These are phyloP conservation scores for Anomalospiza imberbis DNA, from an alignment of 2,797 vertebrate species.

Conservation along the genomic window DNA sequence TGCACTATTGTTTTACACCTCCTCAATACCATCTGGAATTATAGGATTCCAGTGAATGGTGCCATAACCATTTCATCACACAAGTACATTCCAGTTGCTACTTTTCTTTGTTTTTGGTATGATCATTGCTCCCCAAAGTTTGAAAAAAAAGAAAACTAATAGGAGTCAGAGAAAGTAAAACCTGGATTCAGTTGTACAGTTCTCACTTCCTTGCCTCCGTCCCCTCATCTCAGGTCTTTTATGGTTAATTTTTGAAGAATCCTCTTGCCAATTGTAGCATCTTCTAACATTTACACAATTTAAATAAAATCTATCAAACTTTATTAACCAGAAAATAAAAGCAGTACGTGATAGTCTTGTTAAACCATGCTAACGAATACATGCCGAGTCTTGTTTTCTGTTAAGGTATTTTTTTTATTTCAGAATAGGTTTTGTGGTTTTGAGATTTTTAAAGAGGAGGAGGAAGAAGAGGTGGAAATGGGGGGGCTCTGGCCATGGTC, in stretches of 20 bases:
- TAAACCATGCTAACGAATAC: constrained; percentile 1
- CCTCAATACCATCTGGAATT: background rate
- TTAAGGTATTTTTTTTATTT: constrained; percentile 50
- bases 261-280: background rate
- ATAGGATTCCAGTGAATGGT: background rate
- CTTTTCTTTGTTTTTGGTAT: background rate
- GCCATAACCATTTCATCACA: background rate
- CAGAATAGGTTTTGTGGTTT: background rate
- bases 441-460: background rate
- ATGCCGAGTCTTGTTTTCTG: constrained; percentile 59
- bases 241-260: background rate
- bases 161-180: background rate
- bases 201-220: background rate
- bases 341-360: background rate
- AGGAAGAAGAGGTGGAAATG: background rate
- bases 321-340: background rate
- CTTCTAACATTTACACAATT: background rate
- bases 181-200: background rate
- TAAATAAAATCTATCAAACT: constrained; percentile 13
- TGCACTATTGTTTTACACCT: background rate
- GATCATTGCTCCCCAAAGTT: background rate
- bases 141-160: background rate
- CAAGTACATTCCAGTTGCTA: background rate
- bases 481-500: background rate
- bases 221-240: background rate